Percentiles rank a stretch among this genome's conserved stretches.
These are phyloP conservation scores for Mylabris phalerata DNA, from an alignment of 1,140 invertebrate species.

Conservation along the genomic window DNA sequence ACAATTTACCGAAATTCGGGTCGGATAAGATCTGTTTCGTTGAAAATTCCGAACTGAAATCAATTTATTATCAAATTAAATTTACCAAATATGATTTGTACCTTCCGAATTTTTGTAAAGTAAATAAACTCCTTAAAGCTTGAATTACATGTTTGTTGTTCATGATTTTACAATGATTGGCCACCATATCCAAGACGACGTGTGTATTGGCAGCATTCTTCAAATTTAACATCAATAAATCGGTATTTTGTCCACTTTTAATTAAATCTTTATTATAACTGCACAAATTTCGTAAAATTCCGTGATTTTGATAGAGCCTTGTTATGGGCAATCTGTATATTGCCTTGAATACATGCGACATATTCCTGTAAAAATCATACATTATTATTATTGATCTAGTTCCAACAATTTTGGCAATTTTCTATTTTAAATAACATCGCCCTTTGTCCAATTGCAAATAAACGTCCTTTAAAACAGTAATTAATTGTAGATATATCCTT, in stretches of 20 bases:
- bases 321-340: background rate
- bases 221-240: constrained; percentile 30
- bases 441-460: constrained; percentile 5
- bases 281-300: constrained; percentile 7
- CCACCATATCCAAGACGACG: constrained; percentile 27
- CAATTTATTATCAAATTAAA: background rate
- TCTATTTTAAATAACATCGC: too few relatives aligned
- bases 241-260: constrained; percentile 4
- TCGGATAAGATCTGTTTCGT: constrained; percentile 33
- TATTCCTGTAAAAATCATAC: constrained; percentile 6
- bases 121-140: constrained; percentile 30
- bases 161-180: constrained; percentile 30
- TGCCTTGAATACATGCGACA: constrained; percentile 13
- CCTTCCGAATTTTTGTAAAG: constrained; percentile 32
- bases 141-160: constrained; percentile 33
- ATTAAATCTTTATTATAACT: background rate
- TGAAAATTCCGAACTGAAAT: constrained; percentile 31
- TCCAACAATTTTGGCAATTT: too few relatives aligned
- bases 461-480: background rate
- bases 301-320: constrained; percentile 1
- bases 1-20: constrained; percentile 45
- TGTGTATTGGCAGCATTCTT: constrained; percentile 24
- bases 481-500: too few relatives aligned
- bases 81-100: constrained; percentile 5
- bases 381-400: background rate